A percentile compares a stretch with the other conserved stretches of the same genome.
phyloP scores from a whole-genome alignment of 2,113 vertebrate genomes.

The Plecotus auritus region DNA sequence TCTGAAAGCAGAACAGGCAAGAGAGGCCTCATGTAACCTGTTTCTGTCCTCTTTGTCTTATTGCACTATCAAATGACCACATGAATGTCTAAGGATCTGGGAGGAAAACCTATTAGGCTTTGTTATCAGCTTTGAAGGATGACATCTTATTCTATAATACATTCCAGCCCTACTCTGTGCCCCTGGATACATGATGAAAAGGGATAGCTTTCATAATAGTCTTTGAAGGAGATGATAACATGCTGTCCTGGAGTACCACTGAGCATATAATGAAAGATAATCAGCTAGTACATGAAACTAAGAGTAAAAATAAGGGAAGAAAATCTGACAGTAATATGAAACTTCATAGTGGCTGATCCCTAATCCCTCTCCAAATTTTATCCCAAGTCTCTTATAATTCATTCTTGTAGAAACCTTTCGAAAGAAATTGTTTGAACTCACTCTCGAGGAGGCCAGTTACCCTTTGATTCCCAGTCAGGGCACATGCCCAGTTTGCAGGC shows the following conservation, averaged over 20 bases:
- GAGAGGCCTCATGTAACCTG: not conserved
- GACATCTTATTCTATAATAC: not conserved
- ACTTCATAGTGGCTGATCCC: not conserved
- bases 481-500: no score
- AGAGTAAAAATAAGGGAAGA: not conserved
- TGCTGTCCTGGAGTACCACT: not conserved
- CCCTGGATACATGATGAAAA: not conserved
- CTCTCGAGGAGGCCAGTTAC: not conserved
- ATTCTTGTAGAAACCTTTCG: not conserved
- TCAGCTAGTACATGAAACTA: not conserved
- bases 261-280: not conserved
- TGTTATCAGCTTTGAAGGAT: not conserved
- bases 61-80: not conserved
- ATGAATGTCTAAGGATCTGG: not conserved
- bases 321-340: not conserved
- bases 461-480: no score
- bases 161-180: not conserved
- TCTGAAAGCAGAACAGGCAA: not conserved
- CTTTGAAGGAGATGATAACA: not conserved
- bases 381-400: not conserved
- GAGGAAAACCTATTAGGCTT: not conserved
- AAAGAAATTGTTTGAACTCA: not conserved
- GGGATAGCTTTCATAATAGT: not conserved
- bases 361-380: not conserved
- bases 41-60: not conserved